These are phyloP conservation scores for Elgonia sp. DNA, from an alignment of 2,888 invertebrate genomes.

Conservation along the genomic window DNA sequence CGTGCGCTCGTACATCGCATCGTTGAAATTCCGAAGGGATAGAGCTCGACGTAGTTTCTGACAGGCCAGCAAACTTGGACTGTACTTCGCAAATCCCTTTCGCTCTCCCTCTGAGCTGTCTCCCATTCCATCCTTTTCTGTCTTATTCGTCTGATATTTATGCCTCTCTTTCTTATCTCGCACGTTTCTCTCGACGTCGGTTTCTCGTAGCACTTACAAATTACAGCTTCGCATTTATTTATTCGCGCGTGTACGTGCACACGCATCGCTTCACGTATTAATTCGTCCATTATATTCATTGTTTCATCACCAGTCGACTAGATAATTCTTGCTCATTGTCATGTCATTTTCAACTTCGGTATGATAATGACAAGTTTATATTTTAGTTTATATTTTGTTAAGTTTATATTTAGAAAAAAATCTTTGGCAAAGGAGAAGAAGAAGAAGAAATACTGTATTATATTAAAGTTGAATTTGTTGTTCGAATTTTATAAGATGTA, in stretches of 20 bases:
- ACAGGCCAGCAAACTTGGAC: constrained; percentile 70
- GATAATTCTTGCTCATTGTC: constrained; percentile 4
- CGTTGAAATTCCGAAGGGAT: constrained; percentile 73
- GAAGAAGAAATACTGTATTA: no score
- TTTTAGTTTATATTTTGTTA: no score
- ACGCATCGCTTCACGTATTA: constrained; percentile 59
- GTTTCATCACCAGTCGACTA: constrained; percentile 40
- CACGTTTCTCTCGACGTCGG: not conserved
- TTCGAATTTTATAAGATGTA: no score
- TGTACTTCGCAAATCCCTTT: constrained; percentile 42
- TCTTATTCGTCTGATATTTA: not conserved
- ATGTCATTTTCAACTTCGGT: no score
- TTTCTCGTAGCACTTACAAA: constrained; percentile 27
- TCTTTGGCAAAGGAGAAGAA: no score
- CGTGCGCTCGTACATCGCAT: constrained; percentile 67
- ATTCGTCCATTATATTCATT: constrained; percentile 59
- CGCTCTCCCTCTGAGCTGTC: not conserved
- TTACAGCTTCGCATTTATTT: constrained; percentile 45
- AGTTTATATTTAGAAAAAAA: no score
- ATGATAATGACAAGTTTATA: no score
- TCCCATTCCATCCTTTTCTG: not conserved
- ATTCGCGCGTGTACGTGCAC: constrained; percentile 46
- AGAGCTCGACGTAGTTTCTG: constrained; percentile 67
- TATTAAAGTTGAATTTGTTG: no score
- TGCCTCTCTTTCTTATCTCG: not conserved